These are phyloP conservation scores for Clarias magur DNA, from an alignment of 2,113 vertebrate species.

Conservation along the genomic window DNA sequence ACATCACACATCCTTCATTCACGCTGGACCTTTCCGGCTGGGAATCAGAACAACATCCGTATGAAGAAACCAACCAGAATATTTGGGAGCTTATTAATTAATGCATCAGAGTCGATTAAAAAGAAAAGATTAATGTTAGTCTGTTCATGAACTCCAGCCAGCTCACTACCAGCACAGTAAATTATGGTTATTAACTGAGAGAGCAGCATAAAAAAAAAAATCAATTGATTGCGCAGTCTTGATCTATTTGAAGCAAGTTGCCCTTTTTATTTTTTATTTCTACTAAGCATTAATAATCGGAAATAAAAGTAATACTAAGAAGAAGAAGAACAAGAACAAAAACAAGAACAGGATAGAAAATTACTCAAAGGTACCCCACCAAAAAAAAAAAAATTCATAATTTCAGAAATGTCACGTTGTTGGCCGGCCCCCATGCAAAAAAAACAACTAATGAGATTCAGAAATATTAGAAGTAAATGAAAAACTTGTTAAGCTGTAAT, in stretches of 20 bases:
- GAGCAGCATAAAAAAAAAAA: background rate
- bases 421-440: no score
- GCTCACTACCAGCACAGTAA: background rate
- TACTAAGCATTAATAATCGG: background rate
- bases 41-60: background rate
- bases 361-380: no score
- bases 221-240: background rate
- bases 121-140: background rate
- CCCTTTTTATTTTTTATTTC: background rate
- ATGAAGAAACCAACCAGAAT: conserved; percentile 1
- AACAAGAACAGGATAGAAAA: background rate
- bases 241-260: background rate
- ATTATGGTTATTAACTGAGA: background rate
- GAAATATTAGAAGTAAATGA: no score
- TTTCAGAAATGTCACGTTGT: no score
- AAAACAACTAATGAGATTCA: no score
- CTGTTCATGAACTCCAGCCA: background rate
- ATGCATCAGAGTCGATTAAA: background rate
- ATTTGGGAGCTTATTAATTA: background rate
- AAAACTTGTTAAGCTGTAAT: no score
- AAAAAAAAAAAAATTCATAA: no score
- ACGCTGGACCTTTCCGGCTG: background rate
- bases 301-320: background rate
- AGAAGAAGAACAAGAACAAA: background rate
- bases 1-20: background rate